Evolutionary conservation across 2,888 invertebrate genomes (phyloP).

Genomic region (Nephrotoma flavescens): DNA sequence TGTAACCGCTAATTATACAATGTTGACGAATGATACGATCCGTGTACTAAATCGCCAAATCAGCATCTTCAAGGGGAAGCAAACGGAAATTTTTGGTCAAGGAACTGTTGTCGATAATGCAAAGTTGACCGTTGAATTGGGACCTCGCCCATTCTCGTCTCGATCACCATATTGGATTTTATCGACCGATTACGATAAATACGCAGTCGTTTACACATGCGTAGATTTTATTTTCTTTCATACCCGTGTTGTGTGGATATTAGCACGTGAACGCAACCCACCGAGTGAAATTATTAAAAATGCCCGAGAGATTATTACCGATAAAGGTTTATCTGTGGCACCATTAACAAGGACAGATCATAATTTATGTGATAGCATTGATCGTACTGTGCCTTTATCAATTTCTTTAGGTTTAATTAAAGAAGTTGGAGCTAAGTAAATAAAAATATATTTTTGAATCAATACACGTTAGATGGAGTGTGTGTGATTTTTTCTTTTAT

Average conservation of each 20-base stretch:
- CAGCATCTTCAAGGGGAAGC: conserved; percentile 18
- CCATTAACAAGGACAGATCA: conserved; percentile 21
- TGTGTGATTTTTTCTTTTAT: too few species aligned
- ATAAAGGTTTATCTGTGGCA: conserved; percentile 18
- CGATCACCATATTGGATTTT: conserved; percentile 38
- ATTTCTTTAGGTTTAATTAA: not conserved
- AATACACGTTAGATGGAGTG: not conserved
- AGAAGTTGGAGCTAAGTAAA: not conserved
- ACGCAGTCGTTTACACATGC: conserved; percentile 44
- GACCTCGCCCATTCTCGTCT: not conserved
- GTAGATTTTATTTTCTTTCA: conserved; percentile 18
- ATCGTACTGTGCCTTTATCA: not conserved
- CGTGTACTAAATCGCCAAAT: conserved; percentile 36
- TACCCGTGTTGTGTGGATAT: conserved; percentile 15
- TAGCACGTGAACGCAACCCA: conserved; percentile 23
- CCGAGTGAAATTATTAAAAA: conserved; percentile 11
- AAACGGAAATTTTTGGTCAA: conserved; percentile 15
- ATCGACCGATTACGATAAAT: conserved; percentile 43
- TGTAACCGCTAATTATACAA: conserved; percentile 49
- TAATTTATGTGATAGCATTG: conserved; percentile 14
- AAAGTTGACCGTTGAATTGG: conserved; percentile 16
- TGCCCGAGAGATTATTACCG: conserved; percentile 20
- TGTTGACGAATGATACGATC: conserved; percentile 31
- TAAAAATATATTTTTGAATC: too few species aligned
- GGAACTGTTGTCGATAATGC: conserved; percentile 15